Evolutionary conservation across 2,888 invertebrate genomes (phyloP), one percentile per base, ranked within the genome.

Genomic region (Pyrrhosoma nymphula): DNA sequence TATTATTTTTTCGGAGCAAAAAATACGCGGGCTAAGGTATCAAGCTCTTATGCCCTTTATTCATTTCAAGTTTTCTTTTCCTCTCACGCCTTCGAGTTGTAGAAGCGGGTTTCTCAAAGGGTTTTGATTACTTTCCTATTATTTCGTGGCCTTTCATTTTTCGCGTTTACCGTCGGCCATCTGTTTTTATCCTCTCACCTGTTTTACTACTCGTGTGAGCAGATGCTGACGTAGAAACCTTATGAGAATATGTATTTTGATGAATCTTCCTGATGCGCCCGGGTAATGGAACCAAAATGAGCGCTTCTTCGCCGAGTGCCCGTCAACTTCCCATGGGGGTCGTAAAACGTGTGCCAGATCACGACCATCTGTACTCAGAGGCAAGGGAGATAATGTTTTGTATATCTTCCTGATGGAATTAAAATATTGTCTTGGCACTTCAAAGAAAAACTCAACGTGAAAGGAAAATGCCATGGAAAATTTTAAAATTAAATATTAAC

Each of bases 111-210:
- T 75, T 18, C 82, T 30, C 30, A 82, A 82, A 82, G 82, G 35
- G 82, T 35, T 60, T 82, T 82, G 82, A 82, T 82, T 82, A 35
- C 82, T 82, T 82, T 35, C 82, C 82, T 35, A 82, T 82, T 82
- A 82, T 82, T 82, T 30, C 82, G 82, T 82, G 82, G 30, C 82
- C 82, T 82, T 35, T 82, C 82, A 82, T 82, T 82, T 82, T 82
- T 82, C 82, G 82, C 82, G 16, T 82, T 82, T 82, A 82, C 82
- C 82, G 82, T 82, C 35, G 16, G 82, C 82, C 82, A 82, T 82
- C 82, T 82, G 82, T 82, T 82, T 82, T 82, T 82, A 82, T 35
- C 35, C 26, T 35, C 82, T 82, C 82, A 82, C 35, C 82, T 82
- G 82, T 69, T 69, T 69, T 69, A 69, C 69, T n/a, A 2, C 69